Percentiles rank a stretch among this genome's conserved stretches.
phyloP scores from a whole-genome alignment of 2,113 vertebrate species.

The Hyaena hyaena region DNA sequence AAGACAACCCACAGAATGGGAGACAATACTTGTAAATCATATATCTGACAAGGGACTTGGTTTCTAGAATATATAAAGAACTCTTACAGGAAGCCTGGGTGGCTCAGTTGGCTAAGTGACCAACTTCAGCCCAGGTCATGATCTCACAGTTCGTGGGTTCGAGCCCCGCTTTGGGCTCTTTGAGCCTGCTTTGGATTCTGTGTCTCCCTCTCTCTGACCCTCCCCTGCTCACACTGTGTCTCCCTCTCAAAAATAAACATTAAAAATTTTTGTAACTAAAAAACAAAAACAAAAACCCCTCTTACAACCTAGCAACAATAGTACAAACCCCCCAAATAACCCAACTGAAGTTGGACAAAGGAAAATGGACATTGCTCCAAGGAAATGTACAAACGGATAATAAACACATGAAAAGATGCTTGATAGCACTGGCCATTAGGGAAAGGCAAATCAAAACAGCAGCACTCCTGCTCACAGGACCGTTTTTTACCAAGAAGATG shows the following conservation, averaged over 20 bases:
- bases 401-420: constrained; percentile 6
- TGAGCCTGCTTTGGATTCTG: no score
- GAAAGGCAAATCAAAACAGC: constrained; percentile 43
- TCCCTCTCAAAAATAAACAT: no score
- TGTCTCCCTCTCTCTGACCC: no score
- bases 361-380: neutral
- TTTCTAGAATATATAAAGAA: neutral
- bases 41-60: neutral
- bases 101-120: no score
- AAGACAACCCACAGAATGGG: neutral
- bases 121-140: no score
- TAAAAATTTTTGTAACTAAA: no score
- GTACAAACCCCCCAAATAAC: neutral
- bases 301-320: neutral
- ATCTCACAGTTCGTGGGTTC: no score
- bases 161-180: no score
- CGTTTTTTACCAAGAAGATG: constrained; percentile 34
- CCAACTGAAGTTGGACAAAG: constrained; percentile 23
- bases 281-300: neutral
- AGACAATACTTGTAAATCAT: constrained; percentile 44
- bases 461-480: neutral
- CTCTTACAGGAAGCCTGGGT: neutral
- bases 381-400: neutral
- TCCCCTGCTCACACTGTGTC: no score
- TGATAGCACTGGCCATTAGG: neutral